Evolutionary conservation across 2,888 invertebrate species (phyloP).

Genomic region (Mesochorus sp.): DNA sequence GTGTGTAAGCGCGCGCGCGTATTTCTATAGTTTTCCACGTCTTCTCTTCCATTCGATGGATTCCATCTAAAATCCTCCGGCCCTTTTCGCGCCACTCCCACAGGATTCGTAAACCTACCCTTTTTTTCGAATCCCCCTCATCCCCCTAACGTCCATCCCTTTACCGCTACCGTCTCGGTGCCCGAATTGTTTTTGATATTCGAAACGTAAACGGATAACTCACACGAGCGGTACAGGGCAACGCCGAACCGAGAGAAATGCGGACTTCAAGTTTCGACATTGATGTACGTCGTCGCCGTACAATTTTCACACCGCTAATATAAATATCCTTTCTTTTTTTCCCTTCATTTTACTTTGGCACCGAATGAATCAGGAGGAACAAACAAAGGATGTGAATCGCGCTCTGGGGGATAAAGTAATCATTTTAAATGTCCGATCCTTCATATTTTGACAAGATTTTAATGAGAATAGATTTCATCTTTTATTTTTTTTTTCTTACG

Average conservation of each 20-base stretch:
- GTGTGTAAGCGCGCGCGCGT: background rate
- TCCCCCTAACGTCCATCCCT: slow-evolving; percentile 1
- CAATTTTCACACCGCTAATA: slow-evolving; percentile 28
- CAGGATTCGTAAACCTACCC: slow-evolving; percentile 65
- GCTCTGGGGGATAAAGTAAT: background rate
- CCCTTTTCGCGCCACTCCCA: slow-evolving; percentile 54
- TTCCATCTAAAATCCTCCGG: slow-evolving; percentile 59
- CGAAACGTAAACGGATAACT: slow-evolving; percentile 72
- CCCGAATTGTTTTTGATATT: slow-evolving; percentile 76
- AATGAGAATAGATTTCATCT: too few relatives aligned
- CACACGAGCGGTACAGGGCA: too few relatives aligned
- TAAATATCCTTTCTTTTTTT: too few relatives aligned
- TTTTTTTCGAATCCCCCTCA: slow-evolving; percentile 55
- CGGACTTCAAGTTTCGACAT: slow-evolving; percentile 58
- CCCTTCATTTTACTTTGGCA: slow-evolving; percentile 33
- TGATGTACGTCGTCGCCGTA: slow-evolving; percentile 53
- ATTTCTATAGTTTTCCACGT: slow-evolving; percentile 13
- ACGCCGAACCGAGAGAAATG: slow-evolving; percentile 36
- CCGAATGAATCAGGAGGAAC: slow-evolving; percentile 13
- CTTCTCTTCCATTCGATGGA: slow-evolving; percentile 57
- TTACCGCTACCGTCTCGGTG: slow-evolving; percentile 62
- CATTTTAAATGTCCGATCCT: slow-evolving; percentile 2
- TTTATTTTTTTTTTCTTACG: background rate
- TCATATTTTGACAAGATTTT: too few relatives aligned
- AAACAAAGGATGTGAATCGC: background rate